Conservation (phyloP, 2,797 vertebrate genomes). For the Aeoliscus strigatus region DNA sequence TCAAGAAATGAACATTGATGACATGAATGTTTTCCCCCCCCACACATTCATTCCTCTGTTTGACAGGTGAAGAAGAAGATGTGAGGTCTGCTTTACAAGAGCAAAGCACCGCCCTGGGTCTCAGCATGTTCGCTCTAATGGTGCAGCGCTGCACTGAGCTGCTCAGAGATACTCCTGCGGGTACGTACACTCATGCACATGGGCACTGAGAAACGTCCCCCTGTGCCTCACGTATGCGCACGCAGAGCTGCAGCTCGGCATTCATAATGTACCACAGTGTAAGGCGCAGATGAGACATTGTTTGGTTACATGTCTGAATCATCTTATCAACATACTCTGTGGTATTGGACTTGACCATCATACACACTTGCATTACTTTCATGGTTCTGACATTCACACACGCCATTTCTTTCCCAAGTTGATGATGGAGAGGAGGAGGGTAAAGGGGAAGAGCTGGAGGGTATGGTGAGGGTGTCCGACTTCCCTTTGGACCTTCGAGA, state of each 20-base stretch:
- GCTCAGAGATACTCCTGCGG: slow-evolving; percentile 76
- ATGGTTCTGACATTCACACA: neutral
- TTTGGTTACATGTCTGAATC: too few species aligned
- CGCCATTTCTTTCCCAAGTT: slow-evolving; percentile 46
- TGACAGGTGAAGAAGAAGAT: slow-evolving; percentile 73
- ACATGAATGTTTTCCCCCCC: too few species aligned
- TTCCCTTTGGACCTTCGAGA: slow-evolving; percentile 87
- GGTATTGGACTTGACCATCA: too few species aligned
- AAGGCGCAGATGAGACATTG: too few species aligned
- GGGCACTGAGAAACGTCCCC: too few species aligned
- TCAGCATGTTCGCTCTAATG: slow-evolving; percentile 90
- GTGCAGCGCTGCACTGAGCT: slow-evolving; percentile 87
- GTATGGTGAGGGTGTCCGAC: slow-evolving; percentile 86
- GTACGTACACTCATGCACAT: slow-evolving; percentile 39
- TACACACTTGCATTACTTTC: neutral
- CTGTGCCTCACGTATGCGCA: too few species aligned
- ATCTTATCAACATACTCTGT: too few species aligned
- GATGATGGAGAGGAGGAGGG: slow-evolving; percentile 57
- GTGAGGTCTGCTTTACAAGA: slow-evolving; percentile 88
- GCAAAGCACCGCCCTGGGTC: slow-evolving; percentile 86
- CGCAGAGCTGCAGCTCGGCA: too few species aligned
- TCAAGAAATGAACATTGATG: too few species aligned
- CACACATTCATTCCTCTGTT: neutral
- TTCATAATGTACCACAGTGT: too few species aligned
- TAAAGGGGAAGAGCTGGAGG: slow-evolving; percentile 70